Conservation (phyloP, 64 coral and sea anemone genomes). For the Montipora efflorescens region DNA sequence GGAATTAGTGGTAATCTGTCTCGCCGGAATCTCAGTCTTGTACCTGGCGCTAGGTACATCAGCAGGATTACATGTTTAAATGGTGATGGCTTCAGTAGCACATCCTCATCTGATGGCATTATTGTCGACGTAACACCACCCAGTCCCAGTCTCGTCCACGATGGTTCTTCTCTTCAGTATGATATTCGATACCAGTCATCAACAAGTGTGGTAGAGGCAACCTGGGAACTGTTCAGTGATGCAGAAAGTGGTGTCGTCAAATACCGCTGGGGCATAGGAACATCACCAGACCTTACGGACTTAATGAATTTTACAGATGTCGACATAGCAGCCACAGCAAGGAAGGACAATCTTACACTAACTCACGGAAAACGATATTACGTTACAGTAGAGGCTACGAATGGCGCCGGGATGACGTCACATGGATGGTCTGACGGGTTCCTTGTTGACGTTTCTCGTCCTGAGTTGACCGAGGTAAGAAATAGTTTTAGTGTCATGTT, state of each 20-base stretch:
- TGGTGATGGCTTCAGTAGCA: constrained; percentile 81
- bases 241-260: constrained; percentile 82
- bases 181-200: constrained; percentile 71
- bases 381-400: constrained; percentile 88
- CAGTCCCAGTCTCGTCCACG: constrained; percentile 41
- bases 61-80: constrained; percentile 80
- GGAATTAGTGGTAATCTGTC: constrained; percentile 49
- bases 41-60: constrained; percentile 82
- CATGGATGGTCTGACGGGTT: constrained; percentile 87
- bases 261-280: constrained; percentile 88
- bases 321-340: constrained; percentile 53
- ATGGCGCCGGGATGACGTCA: constrained; percentile 82
- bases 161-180: constrained; percentile 48
- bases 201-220: constrained; percentile 40
- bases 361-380: constrained; percentile 72
- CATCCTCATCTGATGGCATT: constrained; percentile 84
- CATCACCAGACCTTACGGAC: constrained; percentile 71
- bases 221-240: constrained; percentile 76
- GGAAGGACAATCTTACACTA: constrained; percentile 69
- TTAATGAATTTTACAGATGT: constrained; percentile 68
- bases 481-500: background rate
- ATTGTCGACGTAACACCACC: constrained; percentile 86
- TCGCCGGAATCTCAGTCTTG: constrained; percentile 61
- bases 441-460: constrained; percentile 78
- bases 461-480: constrained; percentile 78